Evolutionary conservation across 1,140 invertebrate genomes (phyloP), one percentile per base, ranked within the genome.

Genomic region (Potamilus streckersoni): DNA sequence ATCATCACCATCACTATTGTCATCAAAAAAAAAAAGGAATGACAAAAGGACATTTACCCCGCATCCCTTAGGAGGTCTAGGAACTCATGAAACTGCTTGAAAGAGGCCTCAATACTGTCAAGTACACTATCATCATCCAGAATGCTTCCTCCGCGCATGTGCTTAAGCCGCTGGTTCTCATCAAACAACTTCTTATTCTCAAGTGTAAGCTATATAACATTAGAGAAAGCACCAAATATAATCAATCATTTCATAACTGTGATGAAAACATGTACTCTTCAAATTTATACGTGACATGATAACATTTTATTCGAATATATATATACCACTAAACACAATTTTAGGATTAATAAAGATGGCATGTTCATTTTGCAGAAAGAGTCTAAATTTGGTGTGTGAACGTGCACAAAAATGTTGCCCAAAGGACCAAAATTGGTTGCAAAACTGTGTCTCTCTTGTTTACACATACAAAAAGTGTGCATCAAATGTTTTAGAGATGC

Each of bases 61-160:
- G 87, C 86, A 72, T 89, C 86, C 49, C 84, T 83, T 1, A 90
- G 82, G 62, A 90, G 76, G 72, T 90, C 88, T 31, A 90, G 80
- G 70, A 89, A 90, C 19, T 85, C 71, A 69, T 90, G 88, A 71
- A 88, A 89, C 70, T 89, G 86, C 79, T 88, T 85, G 73, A 90
- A 89, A 14, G 88, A 86, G 1, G 83, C 71, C 74, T 90, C 88
- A n/a, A 90, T 85, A 68, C 82, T 86, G 58, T 88, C 86, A 16
- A 89, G 66, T 0, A 88, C 85, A 23, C 80, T 86, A 38, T 88
- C 87, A 74, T 89, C 87, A 62, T 88, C 86, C n/a, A 85, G 71
- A 8, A 81, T 68, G 23, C 78, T 83, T 15, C 78, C 69, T 11
- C 72, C 62, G 23, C 65, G 64, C 49, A 59, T 69, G 58, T 76